Evolutionary conservation across 2,113 vertebrate genomes (phyloP).

Genomic region (Potamarius usumacintae): DNA sequence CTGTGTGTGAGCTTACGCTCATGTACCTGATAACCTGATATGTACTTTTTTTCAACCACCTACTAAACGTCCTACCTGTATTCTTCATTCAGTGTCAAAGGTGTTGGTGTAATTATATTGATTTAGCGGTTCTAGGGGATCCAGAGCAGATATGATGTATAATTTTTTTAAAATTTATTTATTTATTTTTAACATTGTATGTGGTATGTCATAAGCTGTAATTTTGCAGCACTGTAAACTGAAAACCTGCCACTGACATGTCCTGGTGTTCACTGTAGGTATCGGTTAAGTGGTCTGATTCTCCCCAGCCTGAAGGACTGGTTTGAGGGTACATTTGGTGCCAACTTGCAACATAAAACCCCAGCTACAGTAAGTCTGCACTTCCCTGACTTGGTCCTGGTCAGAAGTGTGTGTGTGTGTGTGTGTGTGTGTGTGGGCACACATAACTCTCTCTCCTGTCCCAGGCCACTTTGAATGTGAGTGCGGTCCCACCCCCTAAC

Average conservation of each 20-base stretch:
- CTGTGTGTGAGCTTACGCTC: slow-evolving; percentile 47
- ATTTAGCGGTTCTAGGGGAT: background rate
- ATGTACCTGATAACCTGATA: background rate
- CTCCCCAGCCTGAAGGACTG: slow-evolving; percentile 92
- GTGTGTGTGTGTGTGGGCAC: background rate
- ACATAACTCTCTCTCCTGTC: slow-evolving; percentile 24
- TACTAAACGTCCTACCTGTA: background rate
- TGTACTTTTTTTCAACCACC: background rate
- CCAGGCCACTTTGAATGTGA: slow-evolving; percentile 84
- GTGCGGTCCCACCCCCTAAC: slow-evolving; percentile 79
- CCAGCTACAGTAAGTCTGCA: slow-evolving; percentile 83
- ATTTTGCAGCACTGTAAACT: background rate
- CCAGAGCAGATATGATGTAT: no score
- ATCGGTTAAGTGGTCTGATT: slow-evolving; percentile 88
- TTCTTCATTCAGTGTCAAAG: background rate
- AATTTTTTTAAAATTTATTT: background rate
- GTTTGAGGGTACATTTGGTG: slow-evolving; percentile 88
- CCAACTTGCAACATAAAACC: slow-evolving; percentile 88
- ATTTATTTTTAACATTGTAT: background rate
- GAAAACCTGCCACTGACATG: background rate
- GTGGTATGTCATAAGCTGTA: background rate
- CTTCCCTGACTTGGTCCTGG: background rate
- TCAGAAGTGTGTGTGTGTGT: background rate
- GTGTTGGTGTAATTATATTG: background rate
- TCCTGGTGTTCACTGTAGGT: slow-evolving; percentile 71